A percentile compares a stretch with the other conserved stretches of the same genome.
These are phyloP conservation scores for Musca domestica DNA, from an alignment of 1,140 invertebrate genomes.

Conservation along the genomic window DNA sequence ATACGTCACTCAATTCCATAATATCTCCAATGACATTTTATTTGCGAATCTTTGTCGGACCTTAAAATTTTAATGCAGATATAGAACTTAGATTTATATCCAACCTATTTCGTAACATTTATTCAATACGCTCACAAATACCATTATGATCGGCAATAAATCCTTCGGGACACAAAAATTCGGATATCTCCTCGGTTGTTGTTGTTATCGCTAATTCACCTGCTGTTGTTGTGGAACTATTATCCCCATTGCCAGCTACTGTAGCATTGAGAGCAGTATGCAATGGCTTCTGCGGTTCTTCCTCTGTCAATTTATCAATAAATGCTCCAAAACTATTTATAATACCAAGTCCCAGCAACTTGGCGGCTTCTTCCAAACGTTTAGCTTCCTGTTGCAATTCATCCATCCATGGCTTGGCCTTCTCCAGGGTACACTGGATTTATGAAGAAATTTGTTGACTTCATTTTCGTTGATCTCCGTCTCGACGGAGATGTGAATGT, in stretches of 20 bases:
- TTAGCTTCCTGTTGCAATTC: constrained; percentile 12
- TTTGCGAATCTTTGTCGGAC: too few relatives aligned
- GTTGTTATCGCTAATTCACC: not conserved
- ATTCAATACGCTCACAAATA: constrained; percentile 23
- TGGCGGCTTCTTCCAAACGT: constrained; percentile 8
- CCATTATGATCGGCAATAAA: constrained; percentile 28
- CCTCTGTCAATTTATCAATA: constrained; percentile 8
- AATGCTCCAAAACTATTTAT: constrained; percentile 15
- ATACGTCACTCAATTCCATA: too few relatives aligned
- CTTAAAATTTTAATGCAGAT: too few relatives aligned
- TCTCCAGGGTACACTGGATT: constrained; percentile 11
- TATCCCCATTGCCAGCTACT: too few relatives aligned
- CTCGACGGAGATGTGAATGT: not conserved
- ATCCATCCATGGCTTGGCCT: constrained; percentile 6
- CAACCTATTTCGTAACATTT: too few relatives aligned
- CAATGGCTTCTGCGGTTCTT: not conserved
- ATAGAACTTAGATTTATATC: too few relatives aligned
- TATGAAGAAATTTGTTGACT: constrained; percentile 4
- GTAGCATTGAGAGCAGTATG: not conserved
- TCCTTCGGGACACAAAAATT: constrained; percentile 24
- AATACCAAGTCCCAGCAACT: not conserved
- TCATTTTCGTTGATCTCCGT: not conserved
- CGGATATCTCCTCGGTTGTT: not conserved
- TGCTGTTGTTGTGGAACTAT: not conserved
- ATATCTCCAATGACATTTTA: too few relatives aligned